Base-by-base conservation (phyloP, 2,888 invertebrate species). In the Amblyteles armatorius region DNA sequence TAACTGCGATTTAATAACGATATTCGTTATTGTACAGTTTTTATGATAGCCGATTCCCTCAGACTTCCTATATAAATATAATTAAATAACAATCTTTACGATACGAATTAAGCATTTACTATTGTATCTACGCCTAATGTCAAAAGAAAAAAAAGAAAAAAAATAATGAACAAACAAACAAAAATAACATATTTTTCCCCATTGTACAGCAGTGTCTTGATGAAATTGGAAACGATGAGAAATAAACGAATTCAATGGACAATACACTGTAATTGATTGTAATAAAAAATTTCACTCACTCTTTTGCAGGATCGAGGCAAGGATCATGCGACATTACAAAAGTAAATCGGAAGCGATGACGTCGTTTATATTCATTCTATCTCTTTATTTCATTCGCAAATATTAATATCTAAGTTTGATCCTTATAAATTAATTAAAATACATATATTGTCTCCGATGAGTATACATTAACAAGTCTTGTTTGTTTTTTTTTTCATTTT, bases 191-290 rank as follows among this genome's bases (percentile, higher is more conserved):
- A 84, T 84, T 84, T 84, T 84, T 84, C 60, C 79, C 84, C 82
- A 84, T 79, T 84, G 78, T 84, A 84, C 84, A 84, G 80, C 84
- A 84, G 72, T 77, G 79, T 74, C 74, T 82, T 74, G 82, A 84
- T 68, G 11, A 65, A 79, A 84, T 82, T 79, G 19, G 50, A 78
- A 81, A 36, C 80, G 68, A 77, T 73, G 71, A 71, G 48, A 79
- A 84, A 84, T 81, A 81, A 84, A 81, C 26, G 40, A 82, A 71
- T 84, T 76, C 69, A 50, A 82, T 69, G 63, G 29, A 74, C 26
- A 60, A 52, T 52, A 52, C 44, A 3, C 44, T 11, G 22, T 22
- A 2, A 57, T 26, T 22, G 11, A 2, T 22, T 22, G 9, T 57
- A 55, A 22, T 9, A 7, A 57, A 55, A 19, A 22, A 4, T 57